These are phyloP conservation scores for Ectobius pallidus DNA, from an alignment of 2,888 invertebrate genomes.

Conservation along the genomic window DNA sequence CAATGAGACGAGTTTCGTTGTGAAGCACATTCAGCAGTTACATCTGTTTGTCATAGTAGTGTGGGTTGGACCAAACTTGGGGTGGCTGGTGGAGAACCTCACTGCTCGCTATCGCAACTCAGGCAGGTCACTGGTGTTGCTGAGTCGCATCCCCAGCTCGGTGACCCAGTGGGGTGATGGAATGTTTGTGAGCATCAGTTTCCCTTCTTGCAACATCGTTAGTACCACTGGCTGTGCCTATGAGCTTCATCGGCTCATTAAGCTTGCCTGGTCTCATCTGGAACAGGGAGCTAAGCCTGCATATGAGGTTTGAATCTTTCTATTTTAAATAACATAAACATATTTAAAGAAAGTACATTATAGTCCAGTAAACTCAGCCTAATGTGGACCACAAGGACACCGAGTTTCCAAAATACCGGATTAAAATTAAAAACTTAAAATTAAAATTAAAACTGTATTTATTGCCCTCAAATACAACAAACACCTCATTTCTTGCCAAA, in stretches of 20 bases:
- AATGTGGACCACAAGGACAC: no score
- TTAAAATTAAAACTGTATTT: no score
- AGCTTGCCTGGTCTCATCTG: conserved; percentile 67
- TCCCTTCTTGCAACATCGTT: conserved; percentile 71
- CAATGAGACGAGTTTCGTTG: conserved; percentile 63
- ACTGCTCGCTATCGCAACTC: not conserved
- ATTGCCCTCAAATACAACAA: no score
- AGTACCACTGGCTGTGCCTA: conserved; percentile 66
- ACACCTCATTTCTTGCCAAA: no score
- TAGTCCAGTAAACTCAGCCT: no score
- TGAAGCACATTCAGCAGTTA: conserved; percentile 64
- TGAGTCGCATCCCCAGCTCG: conserved; percentile 72
- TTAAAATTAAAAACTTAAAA: no score
- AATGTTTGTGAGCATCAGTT: conserved; percentile 61
- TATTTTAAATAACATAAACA: no score
- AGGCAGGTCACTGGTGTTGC: conserved; percentile 61
- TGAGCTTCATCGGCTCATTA: conserved; percentile 70
- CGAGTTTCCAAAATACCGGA: no score
- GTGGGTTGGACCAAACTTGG: conserved; percentile 70
- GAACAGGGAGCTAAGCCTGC: conserved; percentile 59
- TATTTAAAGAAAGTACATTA: no score
- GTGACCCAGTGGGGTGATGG: conserved; percentile 49
- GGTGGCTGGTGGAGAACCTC: conserved; percentile 50
- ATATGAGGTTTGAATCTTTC: conserved; percentile 58
- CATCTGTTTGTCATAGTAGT: conserved; percentile 68